Conservation (phyloP, 2,888 invertebrate genomes). For the Lobophora halterata region DNA sequence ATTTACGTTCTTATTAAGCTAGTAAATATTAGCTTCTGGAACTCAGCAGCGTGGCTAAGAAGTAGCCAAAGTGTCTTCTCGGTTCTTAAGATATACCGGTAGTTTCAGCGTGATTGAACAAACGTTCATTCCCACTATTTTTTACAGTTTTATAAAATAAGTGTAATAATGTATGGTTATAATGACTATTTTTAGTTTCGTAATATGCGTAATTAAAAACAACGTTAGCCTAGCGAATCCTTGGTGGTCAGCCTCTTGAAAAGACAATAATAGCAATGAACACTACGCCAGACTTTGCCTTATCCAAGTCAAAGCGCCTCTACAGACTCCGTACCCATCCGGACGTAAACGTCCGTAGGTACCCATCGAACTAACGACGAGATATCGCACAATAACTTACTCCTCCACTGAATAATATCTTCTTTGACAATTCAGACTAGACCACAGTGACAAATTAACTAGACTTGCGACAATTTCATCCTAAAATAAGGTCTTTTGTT, state of each 20-base stretch:
- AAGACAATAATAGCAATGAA: not conserved
- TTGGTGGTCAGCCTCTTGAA: not conserved
- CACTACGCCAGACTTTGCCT: slow-evolving; percentile 12
- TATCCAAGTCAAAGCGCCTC: slow-evolving; percentile 19
- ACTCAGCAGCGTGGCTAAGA: too few species aligned
- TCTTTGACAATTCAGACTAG: slow-evolving; percentile 35
- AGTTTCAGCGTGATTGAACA: too few species aligned
- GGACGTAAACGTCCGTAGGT: slow-evolving; percentile 31
- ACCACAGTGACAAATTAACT: not conserved
- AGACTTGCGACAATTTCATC: too few species aligned
- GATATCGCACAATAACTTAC: slow-evolving; percentile 55
- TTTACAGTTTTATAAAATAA: too few species aligned
- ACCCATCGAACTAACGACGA: slow-evolving; percentile 52
- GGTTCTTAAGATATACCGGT: too few species aligned
- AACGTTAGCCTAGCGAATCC: too few species aligned
- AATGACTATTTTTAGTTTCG: too few species aligned
- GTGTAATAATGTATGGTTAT: too few species aligned
- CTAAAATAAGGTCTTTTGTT: slow-evolving; percentile 16
- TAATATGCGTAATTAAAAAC: too few species aligned
- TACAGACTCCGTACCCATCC: slow-evolving; percentile 23
- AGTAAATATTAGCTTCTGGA: too few species aligned
- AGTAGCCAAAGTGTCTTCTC: too few species aligned
- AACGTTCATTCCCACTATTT: too few species aligned
- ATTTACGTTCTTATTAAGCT: slow-evolving; percentile 1
- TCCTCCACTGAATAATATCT: slow-evolving; percentile 30